phyloP scores from a whole-genome alignment of 2,113 vertebrate species.

The Suricata suricatta region DNA sequence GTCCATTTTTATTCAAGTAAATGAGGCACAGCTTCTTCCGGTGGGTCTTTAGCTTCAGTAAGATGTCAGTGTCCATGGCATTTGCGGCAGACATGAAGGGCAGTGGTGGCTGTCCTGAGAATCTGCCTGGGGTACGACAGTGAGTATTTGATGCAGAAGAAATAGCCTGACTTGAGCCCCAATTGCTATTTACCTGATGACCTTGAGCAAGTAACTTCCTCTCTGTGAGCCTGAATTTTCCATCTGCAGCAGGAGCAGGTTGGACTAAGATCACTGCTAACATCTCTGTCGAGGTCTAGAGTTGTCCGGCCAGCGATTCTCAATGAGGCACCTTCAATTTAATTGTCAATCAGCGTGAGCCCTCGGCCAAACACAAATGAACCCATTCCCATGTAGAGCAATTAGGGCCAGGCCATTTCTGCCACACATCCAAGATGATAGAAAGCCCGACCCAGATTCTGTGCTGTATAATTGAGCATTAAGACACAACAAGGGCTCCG shows the following conservation, averaged over 20 bases:
- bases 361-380: constrained; percentile 69
- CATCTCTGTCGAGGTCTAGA: not conserved
- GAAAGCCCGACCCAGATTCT: constrained; percentile 78
- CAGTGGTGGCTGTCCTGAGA: not conserved
- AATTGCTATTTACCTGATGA: not conserved
- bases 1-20: constrained; percentile 45
- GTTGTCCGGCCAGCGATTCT: not conserved
- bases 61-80: not conserved
- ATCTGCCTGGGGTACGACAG: not conserved
- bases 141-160: not conserved
- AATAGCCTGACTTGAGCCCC: not conserved
- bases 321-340: not conserved
- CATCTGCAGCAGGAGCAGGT: not conserved
- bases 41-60: not conserved
- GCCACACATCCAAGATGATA: constrained; percentile 70
- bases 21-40: not conserved
- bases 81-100: not conserved
- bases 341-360: constrained; percentile 58
- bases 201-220: not conserved
- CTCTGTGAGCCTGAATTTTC: not conserved
- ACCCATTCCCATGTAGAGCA: constrained; percentile 45
- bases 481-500: constrained; percentile 72
- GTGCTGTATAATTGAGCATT: constrained; percentile 78
- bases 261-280: not conserved
- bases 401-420: constrained; percentile 75